phyloP scores from a whole-genome alignment of 2,888 invertebrate species.

The Oligia latruncula region DNA sequence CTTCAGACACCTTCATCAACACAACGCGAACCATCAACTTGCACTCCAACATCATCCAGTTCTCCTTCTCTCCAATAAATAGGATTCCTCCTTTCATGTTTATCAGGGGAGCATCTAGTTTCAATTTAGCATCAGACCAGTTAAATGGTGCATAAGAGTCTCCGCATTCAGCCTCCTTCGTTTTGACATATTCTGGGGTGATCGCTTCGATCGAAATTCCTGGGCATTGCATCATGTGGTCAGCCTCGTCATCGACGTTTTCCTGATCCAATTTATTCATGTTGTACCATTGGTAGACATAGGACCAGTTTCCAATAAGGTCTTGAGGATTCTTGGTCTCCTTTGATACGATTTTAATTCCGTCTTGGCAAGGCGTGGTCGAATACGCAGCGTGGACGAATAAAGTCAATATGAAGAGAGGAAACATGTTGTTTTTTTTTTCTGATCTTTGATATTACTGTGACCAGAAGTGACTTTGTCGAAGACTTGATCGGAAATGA shows the following conservation, averaged over 20 bases:
- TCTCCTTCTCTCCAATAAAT: slow-evolving; percentile 42
- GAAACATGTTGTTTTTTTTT: slow-evolving; percentile 34
- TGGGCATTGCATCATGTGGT: slow-evolving; percentile 33
- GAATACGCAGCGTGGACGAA: slow-evolving; percentile 25
- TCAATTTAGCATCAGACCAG: slow-evolving; percentile 54
- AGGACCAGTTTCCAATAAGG: slow-evolving; percentile 56
- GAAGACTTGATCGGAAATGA: slow-evolving; percentile 3
- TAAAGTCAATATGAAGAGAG: slow-evolving; percentile 24
- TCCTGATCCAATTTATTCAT: slow-evolving; percentile 28
- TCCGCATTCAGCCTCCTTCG: slow-evolving; percentile 37
- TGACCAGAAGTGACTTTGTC: neutral
- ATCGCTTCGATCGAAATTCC: slow-evolving; percentile 28
- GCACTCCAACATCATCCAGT: slow-evolving; percentile 55
- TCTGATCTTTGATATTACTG: neutral
- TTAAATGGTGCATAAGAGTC: slow-evolving; percentile 25
- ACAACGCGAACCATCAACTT: slow-evolving; percentile 29
- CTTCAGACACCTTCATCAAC: slow-evolving; percentile 44
- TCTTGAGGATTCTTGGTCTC: slow-evolving; percentile 26
- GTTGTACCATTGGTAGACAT: slow-evolving; percentile 59
- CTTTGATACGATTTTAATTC: slow-evolving; percentile 36
- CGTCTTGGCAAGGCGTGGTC: slow-evolving; percentile 39
- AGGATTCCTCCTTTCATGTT: slow-evolving; percentile 35
- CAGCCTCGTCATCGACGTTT: slow-evolving; percentile 1
- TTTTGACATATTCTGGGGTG: slow-evolving; percentile 28
- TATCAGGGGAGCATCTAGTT: slow-evolving; percentile 38